A percentile compares a stretch with the other conserved stretches of the same genome.
These are phyloP conservation scores for Clarias platycephalus DNA, from an alignment of 2,797 vertebrate species.

Conservation along the genomic window DNA sequence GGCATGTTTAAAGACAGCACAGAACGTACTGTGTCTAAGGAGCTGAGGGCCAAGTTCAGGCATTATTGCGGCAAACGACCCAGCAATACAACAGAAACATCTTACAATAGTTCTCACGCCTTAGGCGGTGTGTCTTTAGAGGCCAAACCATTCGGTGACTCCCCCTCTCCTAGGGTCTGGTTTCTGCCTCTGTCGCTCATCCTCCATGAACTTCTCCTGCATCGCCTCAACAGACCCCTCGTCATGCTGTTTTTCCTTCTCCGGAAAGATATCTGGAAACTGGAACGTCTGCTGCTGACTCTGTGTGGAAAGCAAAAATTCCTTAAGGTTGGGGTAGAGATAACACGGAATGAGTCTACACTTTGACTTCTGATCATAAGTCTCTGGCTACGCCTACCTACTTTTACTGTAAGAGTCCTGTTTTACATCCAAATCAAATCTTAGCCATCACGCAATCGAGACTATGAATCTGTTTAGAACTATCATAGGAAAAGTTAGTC, in stretches of 20 bases:
- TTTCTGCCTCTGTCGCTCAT: constrained; percentile 77
- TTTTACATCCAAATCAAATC: constrained; percentile 2
- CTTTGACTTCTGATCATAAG: constrained; percentile 22
- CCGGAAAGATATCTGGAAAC: constrained; percentile 90
- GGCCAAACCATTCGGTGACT: constrained; percentile 89
- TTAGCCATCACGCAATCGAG: not conserved
- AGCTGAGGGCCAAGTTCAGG: constrained; percentile 59
- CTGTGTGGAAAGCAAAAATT: constrained; percentile 66
- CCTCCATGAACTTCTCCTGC: constrained; percentile 78
- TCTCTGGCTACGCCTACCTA: not conserved
- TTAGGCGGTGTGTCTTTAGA: constrained; percentile 67
- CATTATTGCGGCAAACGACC: constrained; percentile 65
- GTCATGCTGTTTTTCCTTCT: constrained; percentile 67
- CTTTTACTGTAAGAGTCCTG: not conserved
- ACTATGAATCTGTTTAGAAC: not conserved
- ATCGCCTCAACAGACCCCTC: constrained; percentile 75
- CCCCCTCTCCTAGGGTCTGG: constrained; percentile 84
- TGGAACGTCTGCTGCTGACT: constrained; percentile 86
- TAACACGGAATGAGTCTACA: constrained; percentile 16
- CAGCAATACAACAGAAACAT: constrained; percentile 18
- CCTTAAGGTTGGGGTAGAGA: constrained; percentile 25
- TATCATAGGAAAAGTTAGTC: constrained; percentile 4
- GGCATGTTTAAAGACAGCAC: constrained; percentile 29
- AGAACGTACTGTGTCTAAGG: constrained; percentile 30
- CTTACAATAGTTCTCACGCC: constrained; percentile 51